Percentiles rank a stretch among this genome's conserved stretches.
These are phyloP conservation scores for Aplysina aerophoba DNA, from an alignment of 37 sponge, comb jelly and placozoan genomes.

Conservation along the genomic window DNA sequence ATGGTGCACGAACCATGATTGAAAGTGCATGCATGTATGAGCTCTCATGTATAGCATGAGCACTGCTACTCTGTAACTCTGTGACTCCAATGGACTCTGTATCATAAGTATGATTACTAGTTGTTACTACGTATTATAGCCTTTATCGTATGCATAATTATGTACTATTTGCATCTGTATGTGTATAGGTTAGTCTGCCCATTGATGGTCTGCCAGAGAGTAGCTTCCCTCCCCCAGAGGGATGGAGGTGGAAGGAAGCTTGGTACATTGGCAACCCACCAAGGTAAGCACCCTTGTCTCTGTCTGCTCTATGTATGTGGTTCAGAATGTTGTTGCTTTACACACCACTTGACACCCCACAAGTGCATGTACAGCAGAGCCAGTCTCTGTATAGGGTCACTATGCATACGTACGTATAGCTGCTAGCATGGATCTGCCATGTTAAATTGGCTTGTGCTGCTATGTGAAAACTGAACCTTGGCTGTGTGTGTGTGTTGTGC, in stretches of 20 bases:
- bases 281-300: conserved; percentile 34
- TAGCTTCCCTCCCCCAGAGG: conserved; percentile 63
- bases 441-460: not conserved
- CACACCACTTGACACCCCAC: too few relatives aligned
- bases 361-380: too few relatives aligned
- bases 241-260: conserved; percentile 91
- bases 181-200: conserved; percentile 57
- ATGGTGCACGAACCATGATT: too few relatives aligned
- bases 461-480: not conserved
- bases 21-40: too few relatives aligned
- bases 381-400: not conserved
- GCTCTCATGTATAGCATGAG: too few relatives aligned
- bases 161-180: not conserved
- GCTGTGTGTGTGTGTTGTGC: not conserved
- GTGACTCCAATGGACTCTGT: too few relatives aligned
- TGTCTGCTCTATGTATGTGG: too few relatives aligned
- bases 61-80: too few relatives aligned
- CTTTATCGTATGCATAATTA: not conserved
- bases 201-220: conserved; percentile 79
- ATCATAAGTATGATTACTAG: too few relatives aligned
- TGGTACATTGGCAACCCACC: conserved; percentile 77
- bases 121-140: too few relatives aligned
- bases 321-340: not conserved
- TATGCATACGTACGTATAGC: not conserved
- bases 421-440: not conserved